These are phyloP conservation scores for Pygocentrus nattereri DNA, from an alignment of 2,797 vertebrate genomes.

Conservation along the genomic window DNA sequence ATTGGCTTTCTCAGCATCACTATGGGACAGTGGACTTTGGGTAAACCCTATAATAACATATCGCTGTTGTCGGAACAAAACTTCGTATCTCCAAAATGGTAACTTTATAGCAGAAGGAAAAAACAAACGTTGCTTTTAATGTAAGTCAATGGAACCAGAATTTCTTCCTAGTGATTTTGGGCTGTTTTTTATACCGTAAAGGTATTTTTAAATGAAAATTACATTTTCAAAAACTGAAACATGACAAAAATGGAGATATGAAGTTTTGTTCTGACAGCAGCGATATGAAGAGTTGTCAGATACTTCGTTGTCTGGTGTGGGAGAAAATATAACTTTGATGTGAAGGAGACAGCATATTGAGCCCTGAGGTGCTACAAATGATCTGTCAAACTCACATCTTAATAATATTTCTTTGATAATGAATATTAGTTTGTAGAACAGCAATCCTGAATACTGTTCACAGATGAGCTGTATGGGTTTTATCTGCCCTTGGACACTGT, in stretches of 20 bases:
- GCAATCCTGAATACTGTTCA: neutral
- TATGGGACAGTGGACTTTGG: neutral
- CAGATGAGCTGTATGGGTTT: neutral
- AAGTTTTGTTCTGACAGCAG: too few relatives aligned
- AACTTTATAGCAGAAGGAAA: too few relatives aligned
- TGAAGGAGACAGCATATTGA: slow-evolving; percentile 25
- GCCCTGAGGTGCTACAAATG: neutral
- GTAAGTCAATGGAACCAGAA: too few relatives aligned
- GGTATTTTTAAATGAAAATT: too few relatives aligned
- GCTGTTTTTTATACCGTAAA: too few relatives aligned
- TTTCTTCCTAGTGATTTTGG: too few relatives aligned
- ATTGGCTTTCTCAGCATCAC: neutral
- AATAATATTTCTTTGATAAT: slow-evolving; percentile 16
- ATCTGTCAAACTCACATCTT: neutral
- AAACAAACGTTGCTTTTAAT: too few relatives aligned
- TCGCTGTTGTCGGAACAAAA: too few relatives aligned
- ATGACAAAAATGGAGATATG: too few relatives aligned
- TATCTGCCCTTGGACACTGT: slow-evolving; percentile 1
- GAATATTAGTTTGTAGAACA: slow-evolving; percentile 3
- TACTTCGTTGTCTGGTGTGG: slow-evolving; percentile 31
- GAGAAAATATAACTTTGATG: slow-evolving; percentile 27
- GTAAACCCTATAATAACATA: neutral
- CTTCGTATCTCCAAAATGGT: too few relatives aligned
- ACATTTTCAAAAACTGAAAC: too few relatives aligned
- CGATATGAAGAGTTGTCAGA: slow-evolving; percentile 16